Evolutionary conservation across 2,888 invertebrate species (phyloP).

Genomic region (Resseliella maxima): DNA sequence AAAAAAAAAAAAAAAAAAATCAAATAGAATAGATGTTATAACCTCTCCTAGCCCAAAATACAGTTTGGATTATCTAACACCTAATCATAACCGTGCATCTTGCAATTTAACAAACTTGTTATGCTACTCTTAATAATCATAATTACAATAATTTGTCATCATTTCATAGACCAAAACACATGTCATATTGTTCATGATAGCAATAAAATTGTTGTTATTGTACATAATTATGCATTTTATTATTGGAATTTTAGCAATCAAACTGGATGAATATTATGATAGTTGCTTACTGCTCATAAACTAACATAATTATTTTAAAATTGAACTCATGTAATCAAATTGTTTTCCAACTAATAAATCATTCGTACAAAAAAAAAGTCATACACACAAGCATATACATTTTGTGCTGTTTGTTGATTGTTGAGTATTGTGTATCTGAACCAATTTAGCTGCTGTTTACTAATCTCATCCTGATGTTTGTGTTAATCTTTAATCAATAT

Average conservation of each 20-base stretch:
- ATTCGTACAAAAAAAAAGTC: background rate
- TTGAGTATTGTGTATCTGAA: too few species aligned
- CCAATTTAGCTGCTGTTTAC: too few species aligned
- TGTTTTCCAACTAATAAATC: background rate
- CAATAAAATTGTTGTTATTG: too few species aligned
- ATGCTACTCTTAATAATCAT: background rate
- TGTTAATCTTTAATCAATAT: too few species aligned
- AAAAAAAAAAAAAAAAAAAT: too few species aligned
- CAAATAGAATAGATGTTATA: background rate
- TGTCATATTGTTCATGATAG: too few species aligned
- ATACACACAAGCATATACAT: background rate
- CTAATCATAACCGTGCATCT: conserved; percentile 2
- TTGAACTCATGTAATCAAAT: background rate
- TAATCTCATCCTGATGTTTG: too few species aligned
- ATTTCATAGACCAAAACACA: too few species aligned
- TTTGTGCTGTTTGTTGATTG: too few species aligned
- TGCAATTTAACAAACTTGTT: background rate
- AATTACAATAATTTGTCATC: background rate
- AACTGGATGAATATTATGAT: too few species aligned
- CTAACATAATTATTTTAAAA: background rate
- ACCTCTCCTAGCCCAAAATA: background rate
- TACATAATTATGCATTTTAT: too few species aligned
- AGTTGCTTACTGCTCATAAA: background rate
- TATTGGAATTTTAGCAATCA: too few species aligned
- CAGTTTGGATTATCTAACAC: conserved; percentile 1